Conservation (phyloP, 2,888 invertebrate species). For the Arctia plantaginis region DNA sequence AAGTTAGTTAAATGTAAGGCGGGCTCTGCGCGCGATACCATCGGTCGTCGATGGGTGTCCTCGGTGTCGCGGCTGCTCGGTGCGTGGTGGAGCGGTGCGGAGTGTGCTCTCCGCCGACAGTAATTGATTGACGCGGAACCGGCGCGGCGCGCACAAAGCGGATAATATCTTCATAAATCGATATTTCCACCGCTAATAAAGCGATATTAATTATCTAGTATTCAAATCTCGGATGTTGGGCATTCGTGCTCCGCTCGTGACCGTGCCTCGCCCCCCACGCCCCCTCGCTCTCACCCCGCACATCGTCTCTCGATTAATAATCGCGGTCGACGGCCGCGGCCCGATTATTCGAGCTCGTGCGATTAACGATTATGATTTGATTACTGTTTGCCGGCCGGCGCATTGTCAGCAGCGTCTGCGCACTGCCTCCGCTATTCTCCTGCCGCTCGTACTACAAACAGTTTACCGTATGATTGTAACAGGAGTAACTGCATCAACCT, state of each 20-base stretch:
- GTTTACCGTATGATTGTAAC: neutral
- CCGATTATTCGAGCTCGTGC: slow-evolving; percentile 66
- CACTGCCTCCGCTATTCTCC: neutral
- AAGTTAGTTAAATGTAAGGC: slow-evolving; percentile 27
- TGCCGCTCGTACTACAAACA: neutral
- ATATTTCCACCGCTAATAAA: slow-evolving; percentile 83
- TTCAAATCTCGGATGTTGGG: slow-evolving; percentile 81
- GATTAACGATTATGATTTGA: slow-evolving; percentile 72
- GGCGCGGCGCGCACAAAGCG: slow-evolving; percentile 73
- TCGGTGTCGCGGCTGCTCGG: neutral
- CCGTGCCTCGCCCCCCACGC: slow-evolving; percentile 47
- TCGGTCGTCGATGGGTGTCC: neutral
- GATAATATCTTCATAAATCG: slow-evolving; percentile 82
- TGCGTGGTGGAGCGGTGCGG: neutral
- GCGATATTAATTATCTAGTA: slow-evolving; percentile 86
- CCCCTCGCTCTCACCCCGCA: slow-evolving; percentile 42
- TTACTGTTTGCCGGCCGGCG: slow-evolving; percentile 55
- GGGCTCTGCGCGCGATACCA: slow-evolving; percentile 13
- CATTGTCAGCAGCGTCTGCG: slow-evolving; percentile 39
- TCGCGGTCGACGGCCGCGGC: slow-evolving; percentile 61
- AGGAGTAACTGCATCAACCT: neutral
- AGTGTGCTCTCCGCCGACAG: slow-evolving; percentile 35
- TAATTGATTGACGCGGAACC: slow-evolving; percentile 58
- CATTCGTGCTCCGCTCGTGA: slow-evolving; percentile 77
- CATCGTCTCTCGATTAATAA: slow-evolving; percentile 54